Evolutionary conservation across 2,888 invertebrate species (phyloP).

Genomic region (Alsophila aescularia): DNA sequence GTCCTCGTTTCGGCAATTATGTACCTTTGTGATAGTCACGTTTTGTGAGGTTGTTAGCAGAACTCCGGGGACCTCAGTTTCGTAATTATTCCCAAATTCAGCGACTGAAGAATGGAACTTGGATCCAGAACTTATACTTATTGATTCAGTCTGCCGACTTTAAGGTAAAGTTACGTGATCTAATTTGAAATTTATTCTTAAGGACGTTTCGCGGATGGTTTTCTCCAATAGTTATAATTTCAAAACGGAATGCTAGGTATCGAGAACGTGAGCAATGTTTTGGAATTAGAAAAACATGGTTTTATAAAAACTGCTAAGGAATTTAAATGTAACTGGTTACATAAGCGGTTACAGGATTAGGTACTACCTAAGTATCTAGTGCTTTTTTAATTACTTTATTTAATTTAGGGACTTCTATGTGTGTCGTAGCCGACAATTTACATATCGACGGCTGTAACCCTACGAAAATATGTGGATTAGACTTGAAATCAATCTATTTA

Average conservation of each 20-base stretch:
- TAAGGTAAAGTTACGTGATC: constrained; percentile 43
- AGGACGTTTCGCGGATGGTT: constrained; percentile 34
- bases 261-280: constrained; percentile 17
- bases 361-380: no score
- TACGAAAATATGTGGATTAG: no score
- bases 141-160: constrained; percentile 43
- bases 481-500: no score
- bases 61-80: constrained; percentile 27
- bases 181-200: constrained; percentile 41
- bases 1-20: constrained; percentile 35
- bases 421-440: no score
- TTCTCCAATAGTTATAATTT: constrained; percentile 34
- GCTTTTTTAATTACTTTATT: no score
- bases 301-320: no score
- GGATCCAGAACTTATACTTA: constrained; percentile 39
- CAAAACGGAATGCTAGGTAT: constrained; percentile 13
- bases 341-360: no score
- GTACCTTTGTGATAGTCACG: constrained; percentile 41
- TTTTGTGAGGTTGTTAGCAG: constrained; percentile 37
- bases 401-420: no score
- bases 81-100: constrained; percentile 42
- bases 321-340: no score
- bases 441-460: no score
- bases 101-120: constrained; percentile 39
- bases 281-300: constrained; percentile 9